These are phyloP conservation scores for Tragulus kanchil DNA, from an alignment of 2,113 vertebrate species.

Conservation along the genomic window DNA sequence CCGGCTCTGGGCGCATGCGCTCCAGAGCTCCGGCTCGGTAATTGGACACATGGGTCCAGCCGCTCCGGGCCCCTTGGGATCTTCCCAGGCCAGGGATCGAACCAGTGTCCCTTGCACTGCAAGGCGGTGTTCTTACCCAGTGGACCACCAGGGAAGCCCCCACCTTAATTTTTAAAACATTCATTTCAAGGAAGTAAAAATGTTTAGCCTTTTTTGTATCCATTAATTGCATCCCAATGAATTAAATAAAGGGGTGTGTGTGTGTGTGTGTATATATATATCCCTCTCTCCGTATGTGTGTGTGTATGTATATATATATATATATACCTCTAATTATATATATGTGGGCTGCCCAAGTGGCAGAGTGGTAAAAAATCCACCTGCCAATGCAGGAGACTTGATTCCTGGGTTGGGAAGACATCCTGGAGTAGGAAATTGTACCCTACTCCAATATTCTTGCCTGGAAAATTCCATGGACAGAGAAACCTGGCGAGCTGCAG, in stretches of 20 bases:
- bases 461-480: not conserved
- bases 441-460: not conserved
- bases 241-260: not conserved
- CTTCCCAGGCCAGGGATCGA: too few relatives aligned
- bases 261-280: too few relatives aligned
- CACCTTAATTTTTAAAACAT: conserved; percentile 2
- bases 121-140: too few relatives aligned
- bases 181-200: not conserved
- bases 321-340: not conserved
- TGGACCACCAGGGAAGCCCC: too few relatives aligned
- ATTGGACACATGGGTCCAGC: too few relatives aligned
- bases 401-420: not conserved
- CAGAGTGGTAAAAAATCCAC: not conserved
- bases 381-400: not conserved
- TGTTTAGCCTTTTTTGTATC: not conserved
- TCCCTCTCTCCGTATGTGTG: too few relatives aligned
- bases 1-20: too few relatives aligned
- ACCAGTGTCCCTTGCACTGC: too few relatives aligned
- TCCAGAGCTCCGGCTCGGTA: too few relatives aligned
- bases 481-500: not conserved
- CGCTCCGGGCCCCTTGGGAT: too few relatives aligned
- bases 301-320: not conserved
- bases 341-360: not conserved
- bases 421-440: not conserved
- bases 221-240: not conserved